These are phyloP conservation scores for Pseudomyrmex flavicornis DNA, from an alignment of 1,140 invertebrate genomes.

Conservation along the genomic window DNA sequence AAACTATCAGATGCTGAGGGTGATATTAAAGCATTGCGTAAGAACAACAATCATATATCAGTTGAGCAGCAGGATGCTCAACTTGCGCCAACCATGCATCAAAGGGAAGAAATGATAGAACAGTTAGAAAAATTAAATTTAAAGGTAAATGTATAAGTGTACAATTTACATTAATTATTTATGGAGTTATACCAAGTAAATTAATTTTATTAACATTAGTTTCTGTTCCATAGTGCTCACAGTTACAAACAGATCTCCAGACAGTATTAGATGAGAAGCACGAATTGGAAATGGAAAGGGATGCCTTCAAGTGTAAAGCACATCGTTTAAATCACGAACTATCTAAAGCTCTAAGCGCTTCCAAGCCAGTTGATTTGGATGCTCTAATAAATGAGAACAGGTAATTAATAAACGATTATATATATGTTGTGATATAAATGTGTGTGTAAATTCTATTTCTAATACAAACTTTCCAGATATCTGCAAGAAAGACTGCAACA, in stretches of 20 bases:
- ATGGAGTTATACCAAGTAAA: background rate
- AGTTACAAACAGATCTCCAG: conserved; percentile 91
- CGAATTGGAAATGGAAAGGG: conserved; percentile 92
- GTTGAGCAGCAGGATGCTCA: conserved; percentile 72
- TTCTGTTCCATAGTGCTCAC: conserved; percentile 85
- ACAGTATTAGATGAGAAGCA: conserved; percentile 94
- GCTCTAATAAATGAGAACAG: conserved; percentile 93
- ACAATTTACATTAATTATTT: background rate
- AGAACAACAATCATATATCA: conserved; percentile 77
- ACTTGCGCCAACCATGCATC: conserved; percentile 82
- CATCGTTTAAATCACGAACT: conserved; percentile 93
- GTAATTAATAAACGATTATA: conserved; percentile 69
- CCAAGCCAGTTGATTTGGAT: conserved; percentile 91
- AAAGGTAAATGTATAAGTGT: conserved; percentile 83
- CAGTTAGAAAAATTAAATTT: conserved; percentile 89
- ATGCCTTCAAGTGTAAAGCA: conserved; percentile 94
- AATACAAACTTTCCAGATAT: conserved; percentile 85
- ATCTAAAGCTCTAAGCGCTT: conserved; percentile 89
- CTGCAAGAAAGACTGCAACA: conserved; percentile 93
- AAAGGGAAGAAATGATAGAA: conserved; percentile 89
- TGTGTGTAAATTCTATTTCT: conserved; percentile 29
- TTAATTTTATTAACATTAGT: conserved; percentile 18
- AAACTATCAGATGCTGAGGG: conserved; percentile 90
- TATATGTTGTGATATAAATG: background rate
- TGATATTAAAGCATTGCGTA: conserved; percentile 89